Evolutionary conservation across 2,113 vertebrate species (phyloP), one percentile per base, ranked within the genome.

Genomic region (Rhineura floridana): DNA sequence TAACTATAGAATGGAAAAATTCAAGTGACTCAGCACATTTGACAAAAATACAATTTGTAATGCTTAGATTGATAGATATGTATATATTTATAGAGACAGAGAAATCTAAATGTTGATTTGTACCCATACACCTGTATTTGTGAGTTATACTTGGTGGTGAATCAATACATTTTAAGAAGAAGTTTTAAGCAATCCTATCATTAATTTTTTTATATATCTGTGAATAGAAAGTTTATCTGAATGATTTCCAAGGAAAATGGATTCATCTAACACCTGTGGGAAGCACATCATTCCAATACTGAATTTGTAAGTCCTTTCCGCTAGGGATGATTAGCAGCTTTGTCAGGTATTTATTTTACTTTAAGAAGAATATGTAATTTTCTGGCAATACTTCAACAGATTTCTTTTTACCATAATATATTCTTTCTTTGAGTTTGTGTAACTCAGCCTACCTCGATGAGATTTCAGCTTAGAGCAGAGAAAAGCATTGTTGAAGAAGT

Each of bases 291-390:
- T 96, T 96, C 96, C 96, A 96, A 96, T 97, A 97, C 96, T 96
- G 96, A 97, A 96, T 97, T 96, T 94, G 95, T 96, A 97, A 96
- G 96, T 96, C 96, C 95, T 96, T 96, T 96, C 93, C 95, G 96
- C 96, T 94, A 96, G 94, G 96, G 95, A 96, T 97, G 96, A 97
- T 96, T 97, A 97, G 96, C 95, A 97, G 96, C 95, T 97, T 96
- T 95, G 95, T 96, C 95, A 96, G 97, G 95, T 96, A 95, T 97
- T 97, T 97, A 96, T 97, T 97, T 97, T 96, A 96, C 96, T 96
- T 97, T 96, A 96, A 97, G 94, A 95, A 97, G 95, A 96, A 96
- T 96, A 96, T 96, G 93, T 96, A 95, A 96, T 96, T 97, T 97
- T 93, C 93, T 95, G 94, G 93, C 93, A 91, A 94, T 94, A 95